Conservation (phyloP, 2,888 invertebrate genomes). For the Lordiphosa fenestrarum region DNA sequence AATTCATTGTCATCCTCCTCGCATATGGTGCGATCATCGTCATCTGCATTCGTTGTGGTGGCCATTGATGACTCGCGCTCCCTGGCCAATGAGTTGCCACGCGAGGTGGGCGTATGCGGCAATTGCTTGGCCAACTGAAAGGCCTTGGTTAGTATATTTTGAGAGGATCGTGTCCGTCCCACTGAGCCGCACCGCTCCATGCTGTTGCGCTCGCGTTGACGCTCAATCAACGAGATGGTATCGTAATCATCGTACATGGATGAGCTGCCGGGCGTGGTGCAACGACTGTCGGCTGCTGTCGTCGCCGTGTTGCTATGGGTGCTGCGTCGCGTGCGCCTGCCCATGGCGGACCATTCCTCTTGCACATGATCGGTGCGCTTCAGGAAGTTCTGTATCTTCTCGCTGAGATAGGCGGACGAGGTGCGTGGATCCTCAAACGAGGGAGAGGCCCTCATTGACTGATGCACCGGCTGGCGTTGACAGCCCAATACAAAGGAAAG, state of each 20-base stretch:
- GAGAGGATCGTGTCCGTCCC: constrained; percentile 87
- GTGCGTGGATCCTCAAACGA: constrained; percentile 89
- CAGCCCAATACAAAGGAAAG: constrained; percentile 89
- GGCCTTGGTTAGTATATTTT: constrained; percentile 91
- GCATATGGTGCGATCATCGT: constrained; percentile 84
- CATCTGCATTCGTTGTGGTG: constrained; percentile 81
- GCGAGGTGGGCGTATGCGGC: constrained; percentile 79
- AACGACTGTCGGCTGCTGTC: constrained; percentile 46
- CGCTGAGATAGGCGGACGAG: constrained; percentile 87
- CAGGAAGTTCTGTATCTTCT: constrained; percentile 89
- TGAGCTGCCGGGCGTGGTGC: constrained; percentile 69
- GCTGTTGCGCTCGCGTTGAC: constrained; percentile 78
- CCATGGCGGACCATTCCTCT: constrained; percentile 91
- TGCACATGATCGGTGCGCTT: constrained; percentile 92
- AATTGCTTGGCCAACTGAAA: constrained; percentile 84
- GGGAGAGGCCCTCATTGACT: constrained; percentile 86
- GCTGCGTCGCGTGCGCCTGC: constrained; percentile 79
- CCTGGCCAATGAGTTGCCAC: constrained; percentile 75
- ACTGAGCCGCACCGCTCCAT: constrained; percentile 79
- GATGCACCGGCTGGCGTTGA: constrained; percentile 86
- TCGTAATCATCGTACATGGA: constrained; percentile 74
- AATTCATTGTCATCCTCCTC: constrained; percentile 84
- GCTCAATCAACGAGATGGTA: constrained; percentile 79
- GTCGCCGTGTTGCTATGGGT: constrained; percentile 27
- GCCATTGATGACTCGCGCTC: constrained; percentile 72